Base-by-base conservation (phyloP, 37 sponge, comb jelly and placozoan species). In the Ianthella basta region DNA sequence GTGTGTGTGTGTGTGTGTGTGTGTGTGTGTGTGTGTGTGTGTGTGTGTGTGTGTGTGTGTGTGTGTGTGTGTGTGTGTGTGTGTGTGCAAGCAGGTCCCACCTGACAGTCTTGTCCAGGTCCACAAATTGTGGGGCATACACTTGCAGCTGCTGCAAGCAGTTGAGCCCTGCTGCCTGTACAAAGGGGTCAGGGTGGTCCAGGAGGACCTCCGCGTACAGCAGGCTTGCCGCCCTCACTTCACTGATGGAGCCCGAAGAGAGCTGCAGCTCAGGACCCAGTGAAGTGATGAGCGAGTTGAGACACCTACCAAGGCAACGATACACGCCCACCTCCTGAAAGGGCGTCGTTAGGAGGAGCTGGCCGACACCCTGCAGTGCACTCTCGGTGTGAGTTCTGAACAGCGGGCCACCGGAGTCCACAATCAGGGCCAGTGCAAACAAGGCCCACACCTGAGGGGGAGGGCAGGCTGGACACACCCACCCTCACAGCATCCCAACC, bases 181-280 rank as follows among this genome's bases (percentile, higher is more conserved):
- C 99, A 37, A 94, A 84, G 40, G 95, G 77, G 39, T 98, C 95
- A 4, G 93, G 88, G 85, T 98, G 99, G 38, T 84, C 87, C 85
- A 86, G 88, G 56, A 96, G 44, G 38, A 96, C 84, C 44, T 63
- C 56, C 36, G 89, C 84, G 32, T 91, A 91, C 60, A 86, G 34
- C 30, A 96, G 83, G 63, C 87, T 86, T 19, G 60, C 72, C 35
- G 72, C 82, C 32, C 95, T 81, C 13, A 85, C 87, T 8, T 81
- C 44, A 19, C 82, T 80, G 80, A 92, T 91, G 30, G 84, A 63
- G 10, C 56, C 23, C 14, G 92, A 84, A 65, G 82, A 60, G 53
- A 91, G 88, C 82, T 96, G 97, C 15, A 98, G 90, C 86, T 98
- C 99, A 8, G 99, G 99, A 18, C 99, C 99, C 60, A 98, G 91